Evolutionary conservation across 2,888 invertebrate genomes (phyloP).

Genomic region (Dusona sp.): DNA sequence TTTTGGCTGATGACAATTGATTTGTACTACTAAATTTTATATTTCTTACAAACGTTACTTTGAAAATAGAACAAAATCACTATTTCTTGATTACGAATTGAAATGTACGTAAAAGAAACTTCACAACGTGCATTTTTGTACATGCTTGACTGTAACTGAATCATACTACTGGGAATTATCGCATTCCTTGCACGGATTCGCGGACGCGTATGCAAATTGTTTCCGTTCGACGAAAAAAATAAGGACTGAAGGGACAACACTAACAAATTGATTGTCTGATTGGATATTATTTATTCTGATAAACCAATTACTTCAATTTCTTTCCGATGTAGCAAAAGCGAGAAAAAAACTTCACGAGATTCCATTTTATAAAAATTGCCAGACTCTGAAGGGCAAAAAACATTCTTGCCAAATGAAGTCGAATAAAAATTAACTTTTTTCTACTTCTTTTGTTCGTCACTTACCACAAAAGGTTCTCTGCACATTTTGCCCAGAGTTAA

Average conservation of each 20-base stretch:
- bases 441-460: neutral
- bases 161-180: constrained; percentile 5
- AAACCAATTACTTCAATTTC: neutral
- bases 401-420: neutral
- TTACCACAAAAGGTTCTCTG: neutral
- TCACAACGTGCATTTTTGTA: neutral
- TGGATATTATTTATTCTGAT: neutral
- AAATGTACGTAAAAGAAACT: neutral
- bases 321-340: neutral
- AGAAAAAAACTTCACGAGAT: neutral
- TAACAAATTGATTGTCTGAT: neutral
- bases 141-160: constrained; percentile 1
- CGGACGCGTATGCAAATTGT: neutral
- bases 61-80: neutral
- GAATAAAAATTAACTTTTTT: neutral
- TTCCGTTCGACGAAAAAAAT: neutral
- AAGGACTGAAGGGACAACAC: neutral
- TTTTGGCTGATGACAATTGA: neutral
- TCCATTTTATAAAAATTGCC: neutral
- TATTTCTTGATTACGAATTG: neutral
- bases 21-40: neutral
- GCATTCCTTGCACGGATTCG: neutral
- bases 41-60: neutral
- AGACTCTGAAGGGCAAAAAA: neutral
- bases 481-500: neutral